These are phyloP conservation scores for Falcaria lacertinaria DNA, from an alignment of 2,888 invertebrate genomes.

Conservation along the genomic window DNA sequence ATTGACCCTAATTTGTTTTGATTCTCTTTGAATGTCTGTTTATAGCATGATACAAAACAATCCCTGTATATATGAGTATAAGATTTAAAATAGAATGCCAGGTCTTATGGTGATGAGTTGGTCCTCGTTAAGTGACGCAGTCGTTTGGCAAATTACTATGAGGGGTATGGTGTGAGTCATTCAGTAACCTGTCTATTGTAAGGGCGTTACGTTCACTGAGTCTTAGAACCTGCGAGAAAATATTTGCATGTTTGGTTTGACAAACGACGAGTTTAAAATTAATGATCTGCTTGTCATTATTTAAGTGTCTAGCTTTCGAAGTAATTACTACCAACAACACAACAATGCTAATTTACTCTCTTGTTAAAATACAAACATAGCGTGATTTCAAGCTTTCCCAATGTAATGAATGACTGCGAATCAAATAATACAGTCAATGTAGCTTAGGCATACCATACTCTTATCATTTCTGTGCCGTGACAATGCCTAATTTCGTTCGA, in stretches of 20 bases:
- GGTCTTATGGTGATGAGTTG: background rate
- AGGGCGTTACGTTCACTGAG: background rate
- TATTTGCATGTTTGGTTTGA: no score
- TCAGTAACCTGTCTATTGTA: background rate
- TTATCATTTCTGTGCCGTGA: background rate
- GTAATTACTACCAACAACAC: no score
- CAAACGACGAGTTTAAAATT: no score
- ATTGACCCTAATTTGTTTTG: conserved; percentile 19
- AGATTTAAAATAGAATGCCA: background rate
- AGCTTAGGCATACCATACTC: no score
- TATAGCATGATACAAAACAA: background rate
- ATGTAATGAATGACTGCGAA: no score
- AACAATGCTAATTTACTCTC: no score
- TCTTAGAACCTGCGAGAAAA: background rate
- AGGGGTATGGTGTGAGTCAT: background rate
- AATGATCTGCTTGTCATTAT: no score
- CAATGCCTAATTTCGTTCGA: background rate
- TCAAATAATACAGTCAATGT: no score
- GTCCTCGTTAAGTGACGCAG: background rate
- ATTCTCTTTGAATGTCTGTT: conserved; percentile 12
- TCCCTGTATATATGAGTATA: background rate
- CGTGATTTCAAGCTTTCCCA: no score
- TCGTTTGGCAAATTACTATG: conserved; percentile 1
- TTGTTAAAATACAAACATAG: no score
- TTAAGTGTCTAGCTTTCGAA: no score